These are phyloP conservation scores for Dipodomys spectabilis DNA, from an alignment of 2,113 vertebrate genomes.

Conservation along the genomic window DNA sequence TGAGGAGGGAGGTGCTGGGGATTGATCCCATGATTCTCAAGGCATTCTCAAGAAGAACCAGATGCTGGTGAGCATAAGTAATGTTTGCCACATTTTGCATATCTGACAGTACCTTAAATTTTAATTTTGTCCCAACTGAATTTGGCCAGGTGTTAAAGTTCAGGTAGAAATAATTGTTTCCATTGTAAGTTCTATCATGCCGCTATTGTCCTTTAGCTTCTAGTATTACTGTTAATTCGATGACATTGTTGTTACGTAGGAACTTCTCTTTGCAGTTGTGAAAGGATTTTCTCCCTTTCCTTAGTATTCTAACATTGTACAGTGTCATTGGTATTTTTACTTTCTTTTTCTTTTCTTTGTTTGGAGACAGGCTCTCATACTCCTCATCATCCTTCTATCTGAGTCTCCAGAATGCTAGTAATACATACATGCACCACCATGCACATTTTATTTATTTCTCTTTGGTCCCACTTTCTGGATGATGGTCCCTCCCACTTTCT, in stretches of 20 bases:
- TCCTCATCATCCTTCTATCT: too few species aligned
- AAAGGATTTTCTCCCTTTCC: conserved; percentile 21
- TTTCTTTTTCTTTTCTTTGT: not conserved
- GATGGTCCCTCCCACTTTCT: not conserved
- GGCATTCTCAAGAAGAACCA: not conserved
- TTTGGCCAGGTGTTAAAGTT: not conserved
- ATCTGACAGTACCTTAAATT: not conserved
- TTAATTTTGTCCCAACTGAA: not conserved
- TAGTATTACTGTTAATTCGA: too few species aligned
- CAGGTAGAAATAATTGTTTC: not conserved
- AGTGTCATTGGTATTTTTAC: not conserved
- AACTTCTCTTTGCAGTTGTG: too few species aligned
- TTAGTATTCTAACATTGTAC: conserved; percentile 22
- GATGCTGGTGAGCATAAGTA: not conserved
- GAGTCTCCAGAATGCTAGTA: too few species aligned
- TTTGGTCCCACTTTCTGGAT: not conserved
- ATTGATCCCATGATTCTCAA: not conserved
- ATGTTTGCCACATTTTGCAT: not conserved
- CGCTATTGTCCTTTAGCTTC: too few species aligned
- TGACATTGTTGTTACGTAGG: too few species aligned
- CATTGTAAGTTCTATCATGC: too few species aligned
- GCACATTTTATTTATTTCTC: not conserved
- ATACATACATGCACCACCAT: too few species aligned
- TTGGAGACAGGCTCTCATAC: too few species aligned
- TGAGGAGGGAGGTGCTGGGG: too few species aligned